Evolutionary conservation across 2,113 vertebrate genomes (phyloP).

Genomic region (Seriola aureovittata): DNA sequence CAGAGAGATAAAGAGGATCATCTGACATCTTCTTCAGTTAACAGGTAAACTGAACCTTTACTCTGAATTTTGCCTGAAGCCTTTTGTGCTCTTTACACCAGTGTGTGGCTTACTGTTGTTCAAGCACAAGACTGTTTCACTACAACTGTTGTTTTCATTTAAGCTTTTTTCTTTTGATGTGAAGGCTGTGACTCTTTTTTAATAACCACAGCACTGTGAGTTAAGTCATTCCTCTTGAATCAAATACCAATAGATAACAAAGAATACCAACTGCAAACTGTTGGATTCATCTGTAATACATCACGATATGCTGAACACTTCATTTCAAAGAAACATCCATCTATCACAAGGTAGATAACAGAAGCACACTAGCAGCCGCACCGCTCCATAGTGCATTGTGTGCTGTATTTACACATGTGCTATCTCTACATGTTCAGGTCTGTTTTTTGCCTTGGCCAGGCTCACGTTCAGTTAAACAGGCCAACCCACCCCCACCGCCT

Average conservation of each 20-base stretch:
- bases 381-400: neutral
- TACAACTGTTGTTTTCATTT: neutral
- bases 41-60: constrained; percentile 62
- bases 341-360: neutral
- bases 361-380: neutral
- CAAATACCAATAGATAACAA: neutral
- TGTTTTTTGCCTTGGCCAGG: neutral
- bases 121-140: neutral
- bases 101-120: neutral
- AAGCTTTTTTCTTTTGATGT: neutral
- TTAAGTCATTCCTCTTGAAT: neutral
- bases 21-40: constrained; percentile 29
- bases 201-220: neutral
- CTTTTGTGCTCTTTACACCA: neutral
- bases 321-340: neutral
- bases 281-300: neutral
- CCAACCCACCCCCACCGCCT: neutral
- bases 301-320: neutral
- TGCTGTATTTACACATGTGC: constrained; percentile 32
- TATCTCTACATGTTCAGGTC: constrained; percentile 2
- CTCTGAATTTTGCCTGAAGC: neutral
- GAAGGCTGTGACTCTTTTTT: neutral
- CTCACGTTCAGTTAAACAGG: constrained; percentile 46
- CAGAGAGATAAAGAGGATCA: constrained; percentile 15
- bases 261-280: neutral